Conservation (phyloP, 2,888 invertebrate genomes). For the Amiota minor region DNA sequence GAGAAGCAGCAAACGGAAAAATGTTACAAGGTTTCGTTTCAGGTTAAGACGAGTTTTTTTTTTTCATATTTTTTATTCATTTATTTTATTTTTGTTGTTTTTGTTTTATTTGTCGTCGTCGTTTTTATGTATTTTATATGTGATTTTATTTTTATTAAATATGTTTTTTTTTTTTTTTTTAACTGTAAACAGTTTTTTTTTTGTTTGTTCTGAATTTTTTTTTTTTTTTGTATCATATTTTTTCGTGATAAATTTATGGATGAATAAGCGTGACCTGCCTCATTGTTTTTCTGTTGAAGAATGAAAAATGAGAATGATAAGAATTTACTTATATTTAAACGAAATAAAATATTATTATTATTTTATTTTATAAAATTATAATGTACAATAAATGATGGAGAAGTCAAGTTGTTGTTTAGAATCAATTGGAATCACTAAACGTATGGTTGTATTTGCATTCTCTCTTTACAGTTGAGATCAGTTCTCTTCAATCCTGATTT, state of each 20-base stretch:
- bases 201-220: conserved; percentile 29
- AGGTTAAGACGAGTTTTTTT: conserved; percentile 65
- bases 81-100: conserved; percentile 45
- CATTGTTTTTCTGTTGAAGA: conserved; percentile 39
- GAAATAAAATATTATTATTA: no score
- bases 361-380: no score
- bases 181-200: not conserved
- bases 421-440: no score
- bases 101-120: conserved; percentile 53
- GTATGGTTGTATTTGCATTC: no score
- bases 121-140: conserved; percentile 45
- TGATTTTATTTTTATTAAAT: not conserved
- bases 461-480: no score
- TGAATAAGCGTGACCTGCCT: conserved; percentile 60
- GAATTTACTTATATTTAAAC: no score
- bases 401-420: no score
- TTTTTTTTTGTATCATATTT: conserved; percentile 30
- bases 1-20: conserved; percentile 62
- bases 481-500: no score
- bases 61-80: conserved; percentile 33
- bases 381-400: no score
- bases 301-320: no score
- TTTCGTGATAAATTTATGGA: not conserved
- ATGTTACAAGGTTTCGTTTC: conserved; percentile 71
- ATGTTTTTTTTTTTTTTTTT: conserved; percentile 28